phyloP scores from a whole-genome alignment of 2,888 invertebrate genomes.

The Sthenelais limicola region DNA sequence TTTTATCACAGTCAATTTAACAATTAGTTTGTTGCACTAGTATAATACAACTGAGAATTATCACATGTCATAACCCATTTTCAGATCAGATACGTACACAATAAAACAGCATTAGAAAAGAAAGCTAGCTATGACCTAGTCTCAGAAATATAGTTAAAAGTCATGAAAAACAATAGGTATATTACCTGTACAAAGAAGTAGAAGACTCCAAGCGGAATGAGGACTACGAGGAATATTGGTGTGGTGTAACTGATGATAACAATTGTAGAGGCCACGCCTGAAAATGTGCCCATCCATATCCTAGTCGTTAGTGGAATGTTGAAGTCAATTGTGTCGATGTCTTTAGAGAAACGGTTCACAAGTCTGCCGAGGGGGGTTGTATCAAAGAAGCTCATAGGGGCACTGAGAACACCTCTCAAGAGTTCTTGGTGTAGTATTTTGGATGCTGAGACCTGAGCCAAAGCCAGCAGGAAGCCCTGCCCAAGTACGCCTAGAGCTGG shows the following conservation, averaged over 20 bases:
- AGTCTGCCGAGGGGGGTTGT: slow-evolving; percentile 64
- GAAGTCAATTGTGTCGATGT: slow-evolving; percentile 61
- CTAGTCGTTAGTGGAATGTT: slow-evolving; percentile 52
- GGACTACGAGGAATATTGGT: slow-evolving; percentile 58
- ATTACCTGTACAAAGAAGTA: slow-evolving; percentile 67
- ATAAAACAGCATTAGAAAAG: too few relatives aligned
- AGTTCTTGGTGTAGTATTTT: slow-evolving; percentile 45
- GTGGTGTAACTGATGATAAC: slow-evolving; percentile 63
- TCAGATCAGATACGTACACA: too few relatives aligned
- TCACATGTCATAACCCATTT: too few relatives aligned
- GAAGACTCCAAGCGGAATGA: slow-evolving; percentile 62
- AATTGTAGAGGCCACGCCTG: slow-evolving; percentile 57
- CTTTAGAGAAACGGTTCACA: slow-evolving; percentile 64
- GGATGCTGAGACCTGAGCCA: slow-evolving; percentile 45
- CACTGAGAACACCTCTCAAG: slow-evolving; percentile 54
- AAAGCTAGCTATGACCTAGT: too few relatives aligned
- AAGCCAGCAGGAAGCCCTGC: slow-evolving; percentile 44
- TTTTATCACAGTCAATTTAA: too few relatives aligned
- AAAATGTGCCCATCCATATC: slow-evolving; percentile 55
- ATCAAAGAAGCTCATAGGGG: slow-evolving; percentile 67
- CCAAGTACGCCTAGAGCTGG: slow-evolving; percentile 46
- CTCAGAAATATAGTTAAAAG: too few relatives aligned
- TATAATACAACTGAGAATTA: too few relatives aligned
- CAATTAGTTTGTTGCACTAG: too few relatives aligned
- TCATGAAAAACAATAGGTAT: background rate